Percentiles rank a stretch among this genome's conserved stretches.
Conservation (phyloP, 2,113 vertebrate genomes). For the Dendropsophus ebraccatus region DNA sequence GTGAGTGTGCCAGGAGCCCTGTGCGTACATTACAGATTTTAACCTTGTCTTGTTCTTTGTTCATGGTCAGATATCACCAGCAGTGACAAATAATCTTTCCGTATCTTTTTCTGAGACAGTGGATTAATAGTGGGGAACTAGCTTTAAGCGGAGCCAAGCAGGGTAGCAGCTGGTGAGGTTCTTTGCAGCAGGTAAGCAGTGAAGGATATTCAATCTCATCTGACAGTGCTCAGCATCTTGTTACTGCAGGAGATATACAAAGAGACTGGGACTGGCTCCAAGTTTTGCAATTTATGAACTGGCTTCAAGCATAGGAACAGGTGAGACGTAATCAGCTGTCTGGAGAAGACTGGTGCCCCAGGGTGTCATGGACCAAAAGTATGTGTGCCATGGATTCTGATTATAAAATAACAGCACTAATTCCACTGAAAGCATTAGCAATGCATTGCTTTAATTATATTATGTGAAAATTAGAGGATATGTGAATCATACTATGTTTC, state of each 20-base stretch:
- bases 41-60: background rate
- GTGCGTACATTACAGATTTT: background rate
- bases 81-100: background rate
- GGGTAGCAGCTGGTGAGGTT: constrained; percentile 38
- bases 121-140: constrained; percentile 17
- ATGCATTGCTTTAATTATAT: too few species aligned
- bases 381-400: background rate
- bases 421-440: background rate
- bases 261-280: constrained; percentile 23
- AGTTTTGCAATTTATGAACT: constrained; percentile 40
- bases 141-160: background rate
- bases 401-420: background rate
- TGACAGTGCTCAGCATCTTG: constrained; percentile 10
- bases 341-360: background rate
- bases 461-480: too few species aligned
- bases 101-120: background rate
- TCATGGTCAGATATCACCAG: background rate
- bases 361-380: constrained; percentile 5
- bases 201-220: constrained; percentile 25
- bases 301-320: constrained; percentile 8
- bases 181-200: constrained; percentile 28
- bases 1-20: background rate
- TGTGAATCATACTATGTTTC: background rate
- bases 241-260: background rate
- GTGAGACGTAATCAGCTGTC: constrained; percentile 1